Conservation (phyloP, 2,797 vertebrate genomes). For the Falco concolor region DNA sequence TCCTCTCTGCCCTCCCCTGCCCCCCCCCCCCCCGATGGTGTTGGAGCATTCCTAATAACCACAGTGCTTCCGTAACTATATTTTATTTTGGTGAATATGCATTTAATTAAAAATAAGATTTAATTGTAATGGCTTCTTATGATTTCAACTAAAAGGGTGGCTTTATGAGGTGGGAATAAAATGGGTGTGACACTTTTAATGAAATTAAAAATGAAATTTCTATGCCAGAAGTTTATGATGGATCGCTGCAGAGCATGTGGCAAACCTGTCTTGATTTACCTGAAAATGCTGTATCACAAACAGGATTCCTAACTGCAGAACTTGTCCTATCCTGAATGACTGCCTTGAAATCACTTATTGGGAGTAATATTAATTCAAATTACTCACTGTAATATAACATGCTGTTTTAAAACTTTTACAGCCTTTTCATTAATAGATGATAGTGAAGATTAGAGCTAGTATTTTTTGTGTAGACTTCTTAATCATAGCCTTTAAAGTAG, state of each 20-base stretch:
- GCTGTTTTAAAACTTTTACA: constrained; percentile 59
- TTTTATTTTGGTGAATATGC: not conserved
- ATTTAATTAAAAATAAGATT: not conserved
- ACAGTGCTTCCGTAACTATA: not conserved
- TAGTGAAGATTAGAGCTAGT: constrained; percentile 58
- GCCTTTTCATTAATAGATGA: constrained; percentile 51
- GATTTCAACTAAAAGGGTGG: not conserved
- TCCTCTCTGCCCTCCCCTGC: too few species aligned
- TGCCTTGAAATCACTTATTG: constrained; percentile 45
- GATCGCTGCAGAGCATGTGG: not conserved
- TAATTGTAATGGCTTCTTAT: not conserved
- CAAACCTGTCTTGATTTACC: not conserved
- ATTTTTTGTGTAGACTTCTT: constrained; percentile 61
- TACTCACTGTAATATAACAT: constrained; percentile 39
- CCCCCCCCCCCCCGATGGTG: rapidly evolving
- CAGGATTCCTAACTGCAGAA: not conserved
- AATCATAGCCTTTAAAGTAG: constrained; percentile 47
- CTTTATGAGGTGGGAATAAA: not conserved
- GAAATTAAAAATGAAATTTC: not conserved
- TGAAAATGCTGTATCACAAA: not conserved
- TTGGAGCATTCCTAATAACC: not conserved
- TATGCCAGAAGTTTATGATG: not conserved
- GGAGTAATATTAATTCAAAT: constrained; percentile 59
- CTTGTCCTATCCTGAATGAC: not conserved
- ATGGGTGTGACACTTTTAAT: not conserved